These are phyloP conservation scores for Drosophila sulfurigaster DNA, from an alignment of 1,140 invertebrate genomes.

Conservation along the genomic window DNA sequence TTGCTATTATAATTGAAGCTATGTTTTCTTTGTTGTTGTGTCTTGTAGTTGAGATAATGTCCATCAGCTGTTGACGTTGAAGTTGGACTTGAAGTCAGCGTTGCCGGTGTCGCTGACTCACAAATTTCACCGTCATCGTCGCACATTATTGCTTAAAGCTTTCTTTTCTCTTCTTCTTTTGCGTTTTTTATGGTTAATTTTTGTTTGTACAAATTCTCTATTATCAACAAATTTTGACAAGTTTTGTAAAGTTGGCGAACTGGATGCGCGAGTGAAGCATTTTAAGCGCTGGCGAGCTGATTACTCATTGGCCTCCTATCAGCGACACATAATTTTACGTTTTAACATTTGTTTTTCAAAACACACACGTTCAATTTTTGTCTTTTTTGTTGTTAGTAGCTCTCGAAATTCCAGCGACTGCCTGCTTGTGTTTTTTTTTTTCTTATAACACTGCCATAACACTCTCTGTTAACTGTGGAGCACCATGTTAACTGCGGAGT, in stretches of 20 bases:
- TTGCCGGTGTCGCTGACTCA: slow-evolving; percentile 48
- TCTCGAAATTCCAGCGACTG: slow-evolving; percentile 43
- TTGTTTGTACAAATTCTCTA: slow-evolving; percentile 35
- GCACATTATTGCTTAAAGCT: slow-evolving; percentile 73
- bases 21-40: not conserved
- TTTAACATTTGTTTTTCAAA: slow-evolving; percentile 44
- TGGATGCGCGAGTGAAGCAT: slow-evolving; percentile 37
- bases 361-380: slow-evolving; percentile 43
- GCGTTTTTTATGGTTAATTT: not conserved
- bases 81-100: not conserved
- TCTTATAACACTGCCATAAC: slow-evolving; percentile 15
- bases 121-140: slow-evolving; percentile 70
- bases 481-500: slow-evolving; percentile 8
- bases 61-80: slow-evolving; percentile 2
- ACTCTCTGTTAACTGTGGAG: slow-evolving; percentile 8
- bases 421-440: slow-evolving; percentile 37
- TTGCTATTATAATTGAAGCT: not conserved
- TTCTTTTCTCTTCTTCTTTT: slow-evolving; percentile 56
- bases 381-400: slow-evolving; percentile 10
- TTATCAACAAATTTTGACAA: slow-evolving; percentile 47
- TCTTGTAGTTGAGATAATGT: not conserved
- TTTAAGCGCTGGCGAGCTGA: slow-evolving; percentile 26
- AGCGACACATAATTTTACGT: slow-evolving; percentile 45
- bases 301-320: slow-evolving; percentile 22
- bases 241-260: slow-evolving; percentile 15